Conservation (phyloP, 2,797 vertebrate species). For the Scolopax bukidnonensis region DNA sequence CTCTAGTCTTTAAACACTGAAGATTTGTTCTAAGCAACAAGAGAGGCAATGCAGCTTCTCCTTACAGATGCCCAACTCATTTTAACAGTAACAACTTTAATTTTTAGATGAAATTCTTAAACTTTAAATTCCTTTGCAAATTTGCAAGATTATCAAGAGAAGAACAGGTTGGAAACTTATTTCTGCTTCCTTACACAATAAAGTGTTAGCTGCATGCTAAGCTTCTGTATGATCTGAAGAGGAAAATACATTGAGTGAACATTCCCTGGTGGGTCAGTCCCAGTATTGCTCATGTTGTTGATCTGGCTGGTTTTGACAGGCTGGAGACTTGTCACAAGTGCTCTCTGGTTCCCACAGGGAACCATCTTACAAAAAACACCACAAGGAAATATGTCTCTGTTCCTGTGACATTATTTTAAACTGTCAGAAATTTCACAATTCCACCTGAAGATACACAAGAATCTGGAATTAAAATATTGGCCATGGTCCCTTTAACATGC, state of each 20-base stretch:
- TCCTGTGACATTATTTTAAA: background rate
- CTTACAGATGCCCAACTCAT: background rate
- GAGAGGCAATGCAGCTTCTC: background rate
- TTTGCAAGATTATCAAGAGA: background rate
- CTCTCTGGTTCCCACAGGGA: background rate
- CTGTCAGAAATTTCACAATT: background rate
- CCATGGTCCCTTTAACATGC: background rate
- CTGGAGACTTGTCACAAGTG: background rate
- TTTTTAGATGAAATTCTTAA: constrained; percentile 1
- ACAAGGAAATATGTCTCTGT: background rate
- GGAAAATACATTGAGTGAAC: background rate
- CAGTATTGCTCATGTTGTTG: background rate
- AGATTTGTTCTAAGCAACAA: background rate
- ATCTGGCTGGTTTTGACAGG: constrained; percentile 25
- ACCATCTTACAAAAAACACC: background rate
- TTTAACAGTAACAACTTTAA: background rate
- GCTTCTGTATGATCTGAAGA: background rate
- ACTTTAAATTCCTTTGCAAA: background rate
- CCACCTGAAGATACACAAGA: background rate
- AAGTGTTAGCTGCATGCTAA: background rate
- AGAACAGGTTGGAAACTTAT: background rate
- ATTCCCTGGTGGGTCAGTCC: background rate
- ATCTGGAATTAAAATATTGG: background rate
- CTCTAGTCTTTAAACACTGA: background rate
- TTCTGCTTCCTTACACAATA: background rate